phyloP scores from a whole-genome alignment of 2,888 invertebrate species.

The Plagiodera versicolora region DNA sequence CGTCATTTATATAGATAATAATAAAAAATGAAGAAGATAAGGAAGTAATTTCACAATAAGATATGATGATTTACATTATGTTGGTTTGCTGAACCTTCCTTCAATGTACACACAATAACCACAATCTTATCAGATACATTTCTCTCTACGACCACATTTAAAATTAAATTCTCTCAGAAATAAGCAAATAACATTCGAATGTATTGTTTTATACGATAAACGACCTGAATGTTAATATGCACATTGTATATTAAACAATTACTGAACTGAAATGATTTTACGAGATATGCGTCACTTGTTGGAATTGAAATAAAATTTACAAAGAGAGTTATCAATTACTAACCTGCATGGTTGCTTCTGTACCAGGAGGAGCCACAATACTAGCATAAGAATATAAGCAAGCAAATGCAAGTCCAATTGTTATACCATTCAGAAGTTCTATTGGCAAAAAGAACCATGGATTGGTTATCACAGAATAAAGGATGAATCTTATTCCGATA shows the following conservation, averaged over 20 bases:
- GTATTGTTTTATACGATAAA: background rate
- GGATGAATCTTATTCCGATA: conserved; percentile 77
- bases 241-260: too few species aligned
- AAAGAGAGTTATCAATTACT: too few species aligned
- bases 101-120: background rate
- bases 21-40: background rate
- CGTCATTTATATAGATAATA: too few species aligned
- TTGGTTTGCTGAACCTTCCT: background rate
- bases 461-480: conserved; percentile 78
- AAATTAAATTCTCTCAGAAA: too few species aligned
- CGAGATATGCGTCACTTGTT: too few species aligned
- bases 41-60: background rate
- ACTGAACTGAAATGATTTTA: too few species aligned
- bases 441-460: conserved; percentile 85
- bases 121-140: background rate
- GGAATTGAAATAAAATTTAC: too few species aligned
- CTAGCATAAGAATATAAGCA: conserved; percentile 89
- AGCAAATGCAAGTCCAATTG: conserved; percentile 85
- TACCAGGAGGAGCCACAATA: conserved; percentile 79
- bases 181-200: background rate
- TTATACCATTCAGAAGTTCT: conserved; percentile 84
- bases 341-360: conserved; percentile 85
- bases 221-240: background rate
- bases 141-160: too few species aligned
- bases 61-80: background rate